Evolutionary conservation across 2,888 invertebrate species (phyloP), one percentile per base, ranked within the genome.

Genomic region (Malachius bipustulatus): DNA sequence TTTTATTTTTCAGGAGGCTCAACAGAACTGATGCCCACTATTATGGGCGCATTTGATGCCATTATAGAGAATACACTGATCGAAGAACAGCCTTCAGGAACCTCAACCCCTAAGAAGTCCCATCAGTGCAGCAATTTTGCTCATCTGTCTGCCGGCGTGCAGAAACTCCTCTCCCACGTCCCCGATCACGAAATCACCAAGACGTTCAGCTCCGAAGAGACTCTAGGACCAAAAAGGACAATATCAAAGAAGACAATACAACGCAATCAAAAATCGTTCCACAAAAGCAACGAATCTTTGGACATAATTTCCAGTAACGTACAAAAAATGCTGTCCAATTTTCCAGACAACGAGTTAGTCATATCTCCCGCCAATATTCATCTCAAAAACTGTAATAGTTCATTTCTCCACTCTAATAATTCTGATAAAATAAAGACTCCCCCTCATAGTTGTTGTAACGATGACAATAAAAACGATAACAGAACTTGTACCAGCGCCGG

Each of bases 11-110:
- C 76, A 89, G 89, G 88, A 62, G 79, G 83, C 56, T 82, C 84
- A 49, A 79, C 82, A 52, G 89, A 90, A 60, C 69, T 90, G 61
- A 79, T 84, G 59, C 85, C 88, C 40, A 81, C 83, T 47, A 71
- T 89, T 43, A 73, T 90, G 64, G 83, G 82, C 44, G 82, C 87
- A 64, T 88, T 87, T 62, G 89, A 90, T 67, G 81, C 82, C 45
- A 69, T 88, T 47, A 70, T 70, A 50, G 73, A 67, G 49, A 67
- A 66, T 39, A 53, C 42, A 35, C 48, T 45, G 31, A 47, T 38
- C 31, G 40, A 45, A 16, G 37, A 44, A 15, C 30, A 38, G 26
- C 44, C 50, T 35, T 39, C 37, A 9, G 46, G 43, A 32, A 44
- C 48, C 2, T 48, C 46, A 35, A 46, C 50, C 3, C 54, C 56